Evolutionary conservation across 2,888 invertebrate genomes (phyloP).

Genomic region (Deilephila porcellus): DNA sequence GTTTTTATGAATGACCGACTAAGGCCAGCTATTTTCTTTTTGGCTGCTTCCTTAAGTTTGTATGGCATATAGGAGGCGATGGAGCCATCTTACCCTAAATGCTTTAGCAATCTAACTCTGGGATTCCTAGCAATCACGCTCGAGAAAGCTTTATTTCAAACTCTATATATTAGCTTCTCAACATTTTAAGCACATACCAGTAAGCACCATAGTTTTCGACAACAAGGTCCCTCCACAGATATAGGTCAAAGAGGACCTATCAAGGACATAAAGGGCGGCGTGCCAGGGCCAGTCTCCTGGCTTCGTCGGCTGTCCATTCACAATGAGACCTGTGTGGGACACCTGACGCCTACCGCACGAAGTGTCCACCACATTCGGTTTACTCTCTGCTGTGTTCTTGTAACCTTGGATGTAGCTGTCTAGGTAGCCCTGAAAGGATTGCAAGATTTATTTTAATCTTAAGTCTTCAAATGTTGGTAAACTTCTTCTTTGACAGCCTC

Average conservation of each 20-base stretch:
- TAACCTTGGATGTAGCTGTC: constrained; percentile 38
- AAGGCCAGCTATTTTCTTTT: too few relatives aligned
- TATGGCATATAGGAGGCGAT: too few relatives aligned
- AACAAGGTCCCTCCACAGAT: constrained; percentile 70
- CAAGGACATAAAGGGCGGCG: constrained; percentile 58
- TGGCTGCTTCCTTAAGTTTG: too few relatives aligned
- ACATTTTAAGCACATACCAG: constrained; percentile 50
- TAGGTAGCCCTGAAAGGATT: constrained; percentile 44
- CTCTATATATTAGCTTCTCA: neutral
- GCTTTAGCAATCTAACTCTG: too few relatives aligned
- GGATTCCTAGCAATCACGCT: too few relatives aligned
- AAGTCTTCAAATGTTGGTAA: neutral
- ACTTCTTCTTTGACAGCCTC: too few relatives aligned
- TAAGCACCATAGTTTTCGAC: constrained; percentile 57
- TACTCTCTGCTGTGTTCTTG: constrained; percentile 47
- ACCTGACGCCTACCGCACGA: constrained; percentile 61
- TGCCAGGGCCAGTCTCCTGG: constrained; percentile 78
- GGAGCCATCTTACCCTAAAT: too few relatives aligned
- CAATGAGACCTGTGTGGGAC: constrained; percentile 60
- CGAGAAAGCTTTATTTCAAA: too few relatives aligned
- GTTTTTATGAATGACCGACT: too few relatives aligned
- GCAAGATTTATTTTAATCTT: neutral
- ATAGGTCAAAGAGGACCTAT: constrained; percentile 50
- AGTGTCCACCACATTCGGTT: constrained; percentile 40
- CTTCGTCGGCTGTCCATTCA: constrained; percentile 58